phyloP scores from a whole-genome alignment of 2,113 vertebrate species.

The Damaliscus lunatus region DNA sequence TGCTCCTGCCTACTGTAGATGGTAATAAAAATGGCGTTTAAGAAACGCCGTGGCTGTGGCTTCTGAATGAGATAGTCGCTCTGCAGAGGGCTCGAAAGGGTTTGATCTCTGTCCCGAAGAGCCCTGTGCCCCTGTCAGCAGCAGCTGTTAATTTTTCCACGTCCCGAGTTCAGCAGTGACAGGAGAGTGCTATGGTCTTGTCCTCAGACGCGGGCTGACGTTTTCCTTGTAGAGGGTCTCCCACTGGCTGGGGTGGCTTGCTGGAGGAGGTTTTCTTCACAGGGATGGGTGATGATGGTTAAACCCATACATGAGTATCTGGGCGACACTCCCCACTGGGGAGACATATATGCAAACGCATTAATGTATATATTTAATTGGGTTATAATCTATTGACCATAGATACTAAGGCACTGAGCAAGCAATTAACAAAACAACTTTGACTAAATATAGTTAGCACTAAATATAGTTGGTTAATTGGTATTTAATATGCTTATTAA shows the following conservation, averaged over 20 bases:
- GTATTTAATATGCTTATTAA: constrained; percentile 80
- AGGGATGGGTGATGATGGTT: constrained; percentile 8
- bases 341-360: constrained; percentile 60
- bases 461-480: constrained; percentile 79
- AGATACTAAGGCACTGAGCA: constrained; percentile 66
- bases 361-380: constrained; percentile 72
- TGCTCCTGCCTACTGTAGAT: background rate
- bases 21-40: background rate
- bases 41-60: background rate
- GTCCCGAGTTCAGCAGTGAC: background rate
- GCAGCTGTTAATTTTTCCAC: background rate
- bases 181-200: background rate
- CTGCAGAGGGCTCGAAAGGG: background rate
- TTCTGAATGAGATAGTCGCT: background rate
- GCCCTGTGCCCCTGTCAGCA: background rate
- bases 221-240: background rate
- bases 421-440: constrained; percentile 76
- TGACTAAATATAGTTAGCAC: constrained; percentile 77
- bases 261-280: background rate
- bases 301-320: constrained; percentile 9
- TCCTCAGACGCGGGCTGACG: background rate
- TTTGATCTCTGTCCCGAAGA: background rate
- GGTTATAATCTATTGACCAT: constrained; percentile 76
- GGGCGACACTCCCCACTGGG: constrained; percentile 3
- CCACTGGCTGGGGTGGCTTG: background rate